These are phyloP conservation scores for Pardalotus punctatus DNA, from an alignment of 2,113 vertebrate species.

Conservation along the genomic window DNA sequence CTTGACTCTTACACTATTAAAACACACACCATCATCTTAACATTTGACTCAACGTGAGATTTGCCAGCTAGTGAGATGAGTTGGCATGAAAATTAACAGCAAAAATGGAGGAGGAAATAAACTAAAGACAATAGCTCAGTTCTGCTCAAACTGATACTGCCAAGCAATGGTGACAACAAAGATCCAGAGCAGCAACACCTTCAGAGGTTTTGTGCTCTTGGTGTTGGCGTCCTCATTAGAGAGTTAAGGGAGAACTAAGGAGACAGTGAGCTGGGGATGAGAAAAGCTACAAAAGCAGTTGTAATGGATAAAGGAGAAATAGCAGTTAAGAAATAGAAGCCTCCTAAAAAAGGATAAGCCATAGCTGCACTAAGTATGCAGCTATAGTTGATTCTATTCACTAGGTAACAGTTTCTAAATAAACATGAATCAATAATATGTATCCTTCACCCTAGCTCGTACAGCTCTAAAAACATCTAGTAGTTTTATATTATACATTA, in stretches of 20 bases:
- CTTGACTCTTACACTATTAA: not conserved
- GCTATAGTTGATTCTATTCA: not conserved
- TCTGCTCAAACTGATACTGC: not conserved
- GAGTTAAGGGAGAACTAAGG: not conserved
- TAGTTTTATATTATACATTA: not conserved
- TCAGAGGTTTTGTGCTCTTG: rapidly evolving
- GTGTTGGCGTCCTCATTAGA: not conserved
- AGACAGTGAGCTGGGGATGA: not conserved
- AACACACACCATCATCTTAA: not conserved
- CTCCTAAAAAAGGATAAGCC: not conserved
- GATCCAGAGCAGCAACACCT: not conserved
- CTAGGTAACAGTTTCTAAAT: not conserved
- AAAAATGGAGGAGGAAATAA: not conserved
- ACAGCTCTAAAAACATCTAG: not conserved
- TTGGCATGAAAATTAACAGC: rapidly evolving
- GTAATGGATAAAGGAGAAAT: not conserved
- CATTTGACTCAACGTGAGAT: not conserved
- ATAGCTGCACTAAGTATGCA: not conserved
- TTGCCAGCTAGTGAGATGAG: not conserved
- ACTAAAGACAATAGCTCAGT: not conserved
- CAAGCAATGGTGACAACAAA: not conserved
- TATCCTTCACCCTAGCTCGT: not conserved
- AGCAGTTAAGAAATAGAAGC: not conserved
- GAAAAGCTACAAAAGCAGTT: not conserved
- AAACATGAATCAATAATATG: not conserved